Evolutionary conservation across 2,888 invertebrate genomes (phyloP), one percentile per base, ranked within the genome.

Genomic region (Cheilosia grossa): DNA sequence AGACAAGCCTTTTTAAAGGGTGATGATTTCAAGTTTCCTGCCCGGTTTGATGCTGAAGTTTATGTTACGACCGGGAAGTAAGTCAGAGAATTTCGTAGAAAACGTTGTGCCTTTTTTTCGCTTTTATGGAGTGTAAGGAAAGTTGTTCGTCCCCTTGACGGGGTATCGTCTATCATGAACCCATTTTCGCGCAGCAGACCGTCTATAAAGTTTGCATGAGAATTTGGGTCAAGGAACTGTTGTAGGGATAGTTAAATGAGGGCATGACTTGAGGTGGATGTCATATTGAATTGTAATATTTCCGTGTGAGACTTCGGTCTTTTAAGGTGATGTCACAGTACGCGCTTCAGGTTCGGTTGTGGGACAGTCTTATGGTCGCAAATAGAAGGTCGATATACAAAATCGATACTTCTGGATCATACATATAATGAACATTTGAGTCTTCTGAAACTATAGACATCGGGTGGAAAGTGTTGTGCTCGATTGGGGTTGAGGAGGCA

Each of bases 1-100:
- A 78, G 82, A 69, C 83, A 74, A 83, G 69, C 83, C 83, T 69
- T 83, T 78, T 82, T 78, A 49, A 56, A 69, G 66, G 56, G 49
- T 74, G 82, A 49, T 72, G 74, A 56, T 77, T 75, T 66, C 51
- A 64, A 64, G 58, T 63, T 74, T 56, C 51, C 51, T 78, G 40
- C 44, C 37, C 44, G 56, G 24, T 72, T 27, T 15, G 42, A 44
- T 21, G 54, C 47, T 51, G 30, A 74, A 44, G 42, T 73, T 47
- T 44, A 74, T 64, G 69, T 64, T 74, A 66, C 44, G 40, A 51
- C 42, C 64, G 66, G 69, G 53, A 69, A 74, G 79, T 79, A 74
- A 69, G 79, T 64, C 69, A 69, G 64, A 51, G 49, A 56, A 42
- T 44, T 82, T 66, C 40, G 56, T 33, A 33, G 0, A 53, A 77